Percentiles rank a stretch among this genome's conserved stretches.
phyloP scores from a whole-genome alignment of 2,113 vertebrate genomes.

The Phaethornis superciliosus region DNA sequence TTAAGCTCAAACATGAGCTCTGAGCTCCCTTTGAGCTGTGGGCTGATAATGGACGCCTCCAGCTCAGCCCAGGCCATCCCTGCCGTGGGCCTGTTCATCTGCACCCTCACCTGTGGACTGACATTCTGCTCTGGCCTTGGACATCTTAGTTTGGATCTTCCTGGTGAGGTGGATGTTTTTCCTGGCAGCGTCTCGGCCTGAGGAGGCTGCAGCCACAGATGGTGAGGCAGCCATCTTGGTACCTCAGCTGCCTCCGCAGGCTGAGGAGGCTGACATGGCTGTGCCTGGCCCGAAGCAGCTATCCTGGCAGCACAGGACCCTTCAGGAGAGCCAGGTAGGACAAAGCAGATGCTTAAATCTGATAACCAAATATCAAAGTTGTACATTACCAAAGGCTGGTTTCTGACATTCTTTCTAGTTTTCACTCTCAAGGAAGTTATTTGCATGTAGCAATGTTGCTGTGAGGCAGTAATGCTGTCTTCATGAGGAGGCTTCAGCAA shows the following conservation, averaged over 20 bases:
- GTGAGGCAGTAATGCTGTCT: background rate
- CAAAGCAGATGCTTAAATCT: background rate
- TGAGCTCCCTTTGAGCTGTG: rapidly evolving
- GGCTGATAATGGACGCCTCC: background rate
- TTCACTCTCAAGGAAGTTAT: background rate
- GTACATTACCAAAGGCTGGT: background rate
- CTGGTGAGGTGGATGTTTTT: background rate
- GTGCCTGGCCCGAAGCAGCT: rapidly evolving
- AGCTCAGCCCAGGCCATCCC: rapidly evolving
- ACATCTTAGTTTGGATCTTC: rapidly evolving
- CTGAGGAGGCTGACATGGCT: background rate
- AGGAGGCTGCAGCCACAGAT: rapidly evolving
- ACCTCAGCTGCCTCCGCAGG: rapidly evolving
- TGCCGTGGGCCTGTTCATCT: background rate
- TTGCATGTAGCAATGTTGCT: rapidly evolving
- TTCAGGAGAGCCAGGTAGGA: background rate
- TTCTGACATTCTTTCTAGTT: background rate
- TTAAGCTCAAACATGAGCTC: rapidly evolving
- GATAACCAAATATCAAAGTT: background rate
- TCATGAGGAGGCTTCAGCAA: background rate
- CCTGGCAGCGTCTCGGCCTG: rapidly evolving
- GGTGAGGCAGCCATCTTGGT: rapidly evolving
- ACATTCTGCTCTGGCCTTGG: rapidly evolving
- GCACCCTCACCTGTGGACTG: background rate
- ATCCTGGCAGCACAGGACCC: rapidly evolving